A percentile compares a stretch with the other conserved stretches of the same genome.
Evolutionary conservation across 1,140 invertebrate genomes (phyloP).

Genomic region (Drosophila mauritiana): DNA sequence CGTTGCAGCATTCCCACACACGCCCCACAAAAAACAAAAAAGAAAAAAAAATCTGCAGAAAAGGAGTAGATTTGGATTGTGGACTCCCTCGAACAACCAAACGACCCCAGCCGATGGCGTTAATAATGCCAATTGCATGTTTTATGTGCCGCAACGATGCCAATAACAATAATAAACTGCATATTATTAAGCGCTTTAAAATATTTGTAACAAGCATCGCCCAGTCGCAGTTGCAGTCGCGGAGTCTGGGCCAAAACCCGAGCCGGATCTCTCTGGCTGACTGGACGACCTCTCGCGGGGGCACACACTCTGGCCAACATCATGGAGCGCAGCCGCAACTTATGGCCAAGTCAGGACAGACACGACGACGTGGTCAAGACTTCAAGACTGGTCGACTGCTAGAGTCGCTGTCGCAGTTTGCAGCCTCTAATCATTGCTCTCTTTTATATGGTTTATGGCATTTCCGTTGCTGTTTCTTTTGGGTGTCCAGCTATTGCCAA

Average conservation of each 20-base stretch:
- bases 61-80: neutral
- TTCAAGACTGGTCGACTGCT: constrained; percentile 5
- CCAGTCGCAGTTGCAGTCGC: constrained; percentile 21
- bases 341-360: constrained; percentile 43
- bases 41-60: neutral
- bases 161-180: constrained; percentile 82
- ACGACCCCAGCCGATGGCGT: constrained; percentile 69
- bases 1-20: constrained; percentile 71
- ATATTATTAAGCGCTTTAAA: constrained; percentile 81
- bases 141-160: constrained; percentile 73
- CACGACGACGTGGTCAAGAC: constrained; percentile 68
- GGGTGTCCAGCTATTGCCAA: constrained; percentile 54
- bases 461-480: constrained; percentile 53
- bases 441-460: constrained; percentile 60
- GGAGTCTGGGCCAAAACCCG: constrained; percentile 44
- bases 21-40: constrained; percentile 30
- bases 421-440: constrained; percentile 61
- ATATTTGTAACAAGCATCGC: constrained; percentile 71
- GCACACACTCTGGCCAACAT: constrained; percentile 49
- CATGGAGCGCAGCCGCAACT: neutral
- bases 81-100: constrained; percentile 55
- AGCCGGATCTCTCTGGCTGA: constrained; percentile 67
- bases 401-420: constrained; percentile 22
- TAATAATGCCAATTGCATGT: constrained; percentile 81
- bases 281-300: constrained; percentile 77